A percentile compares a stretch with the other conserved stretches of the same genome.
Evolutionary conservation across 2,113 vertebrate genomes (phyloP).

Genomic region (Atractosteus spatula): DNA sequence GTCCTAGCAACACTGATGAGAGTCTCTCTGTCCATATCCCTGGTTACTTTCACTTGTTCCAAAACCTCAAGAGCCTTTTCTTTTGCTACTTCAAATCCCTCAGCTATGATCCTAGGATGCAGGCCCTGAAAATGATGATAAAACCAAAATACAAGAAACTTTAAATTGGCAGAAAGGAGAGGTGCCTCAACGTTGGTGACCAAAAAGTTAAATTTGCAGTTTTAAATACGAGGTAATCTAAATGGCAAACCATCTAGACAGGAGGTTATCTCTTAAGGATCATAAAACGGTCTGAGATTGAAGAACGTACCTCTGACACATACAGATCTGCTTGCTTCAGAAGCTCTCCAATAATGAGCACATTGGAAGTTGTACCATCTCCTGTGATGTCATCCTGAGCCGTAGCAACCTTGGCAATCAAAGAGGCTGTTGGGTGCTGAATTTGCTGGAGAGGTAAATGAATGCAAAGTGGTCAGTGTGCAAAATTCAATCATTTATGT

Average conservation of each 20-base stretch:
- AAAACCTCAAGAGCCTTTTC: conserved; percentile 85
- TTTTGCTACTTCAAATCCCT: conserved; percentile 94
- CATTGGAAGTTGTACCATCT: conserved; percentile 95
- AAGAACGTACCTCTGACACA: conserved; percentile 82
- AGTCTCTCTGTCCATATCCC: conserved; percentile 89
- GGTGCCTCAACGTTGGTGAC: too few species aligned
- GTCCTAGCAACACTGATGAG: conserved; percentile 88
- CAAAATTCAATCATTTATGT: too few species aligned
- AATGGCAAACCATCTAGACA: too few species aligned
- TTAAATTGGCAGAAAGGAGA: too few species aligned
- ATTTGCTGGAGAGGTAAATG: conserved; percentile 79
- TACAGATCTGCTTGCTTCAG: conserved; percentile 95
- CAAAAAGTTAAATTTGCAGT: too few species aligned
- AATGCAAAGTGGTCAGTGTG: not conserved
- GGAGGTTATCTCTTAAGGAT: too few species aligned
- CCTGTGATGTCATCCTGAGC: conserved; percentile 98
- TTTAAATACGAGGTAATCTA: too few species aligned
- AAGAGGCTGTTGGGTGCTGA: conserved; percentile 94
- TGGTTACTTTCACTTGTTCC: conserved; percentile 85
- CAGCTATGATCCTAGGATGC: conserved; percentile 90
- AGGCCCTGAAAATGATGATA: conserved; percentile 69
- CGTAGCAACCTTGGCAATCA: conserved; percentile 96
- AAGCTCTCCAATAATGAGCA: conserved; percentile 94
- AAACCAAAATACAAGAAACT: not conserved
- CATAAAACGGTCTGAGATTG: not conserved